Conservation (phyloP, 2,113 vertebrate genomes). For the Onychorhynchus coronatus region DNA sequence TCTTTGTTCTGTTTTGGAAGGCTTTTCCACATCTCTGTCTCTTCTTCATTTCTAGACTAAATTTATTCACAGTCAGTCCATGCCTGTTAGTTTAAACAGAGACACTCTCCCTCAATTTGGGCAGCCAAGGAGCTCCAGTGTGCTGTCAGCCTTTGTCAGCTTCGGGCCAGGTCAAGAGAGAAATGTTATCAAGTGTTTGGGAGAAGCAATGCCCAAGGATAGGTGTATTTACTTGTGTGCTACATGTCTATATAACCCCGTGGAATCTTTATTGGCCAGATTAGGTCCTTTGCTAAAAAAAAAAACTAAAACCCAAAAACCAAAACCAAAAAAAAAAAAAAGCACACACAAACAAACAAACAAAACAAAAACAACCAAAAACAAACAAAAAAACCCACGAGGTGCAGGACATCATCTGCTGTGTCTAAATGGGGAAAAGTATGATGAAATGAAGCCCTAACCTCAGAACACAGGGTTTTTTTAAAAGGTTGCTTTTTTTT, state of each 20-base stretch:
- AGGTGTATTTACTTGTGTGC: not conserved
- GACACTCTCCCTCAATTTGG: not conserved
- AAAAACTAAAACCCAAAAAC: too few species aligned
- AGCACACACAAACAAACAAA: too few species aligned
- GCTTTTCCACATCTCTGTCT: not conserved
- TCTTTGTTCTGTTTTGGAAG: constrained; percentile 1
- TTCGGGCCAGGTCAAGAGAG: not conserved
- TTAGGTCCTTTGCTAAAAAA: not conserved
- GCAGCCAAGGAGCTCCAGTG: not conserved
- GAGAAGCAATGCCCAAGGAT: not conserved
- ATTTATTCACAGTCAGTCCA: not conserved
- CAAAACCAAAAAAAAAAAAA: too few species aligned
- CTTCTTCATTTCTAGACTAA: not conserved
- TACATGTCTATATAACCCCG: not conserved
- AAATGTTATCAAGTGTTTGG: not conserved
- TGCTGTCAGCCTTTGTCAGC: not conserved
- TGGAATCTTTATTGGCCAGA: not conserved
- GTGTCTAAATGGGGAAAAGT: not conserved
- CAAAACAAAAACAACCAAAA: not conserved
- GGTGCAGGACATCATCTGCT: rapidly evolving
- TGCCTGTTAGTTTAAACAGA: not conserved
- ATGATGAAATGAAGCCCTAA: not conserved
- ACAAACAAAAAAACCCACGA: rapidly evolving
- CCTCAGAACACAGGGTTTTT: not conserved
- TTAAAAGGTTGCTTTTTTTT: not conserved